A percentile compares a stretch with the other conserved stretches of the same genome.
Conservation (phyloP, 1,140 invertebrate genomes). For the Drosophila sproati region DNA sequence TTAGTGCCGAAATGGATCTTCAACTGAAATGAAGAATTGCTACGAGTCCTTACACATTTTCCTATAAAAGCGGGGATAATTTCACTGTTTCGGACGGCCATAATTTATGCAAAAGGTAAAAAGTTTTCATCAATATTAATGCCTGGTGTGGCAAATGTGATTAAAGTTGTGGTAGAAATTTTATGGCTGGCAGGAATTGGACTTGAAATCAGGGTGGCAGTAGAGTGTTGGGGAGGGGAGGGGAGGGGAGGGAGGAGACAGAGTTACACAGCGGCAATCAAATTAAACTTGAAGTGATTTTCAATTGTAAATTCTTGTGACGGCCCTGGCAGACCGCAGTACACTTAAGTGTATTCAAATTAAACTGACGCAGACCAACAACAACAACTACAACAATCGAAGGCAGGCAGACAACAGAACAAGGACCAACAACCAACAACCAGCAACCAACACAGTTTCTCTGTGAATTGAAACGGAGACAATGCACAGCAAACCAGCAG, state of each 20-base stretch:
- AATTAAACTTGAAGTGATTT: slow-evolving; percentile 83
- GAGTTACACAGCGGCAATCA: slow-evolving; percentile 65
- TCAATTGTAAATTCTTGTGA: slow-evolving; percentile 81
- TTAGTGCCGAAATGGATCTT: no score
- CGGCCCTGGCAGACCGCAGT: slow-evolving; percentile 72
- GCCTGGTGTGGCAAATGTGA: slow-evolving; percentile 59
- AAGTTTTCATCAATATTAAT: slow-evolving; percentile 75
- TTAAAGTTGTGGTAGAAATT: slow-evolving; percentile 49
- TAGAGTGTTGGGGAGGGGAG: slow-evolving; percentile 10
- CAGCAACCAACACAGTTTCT: slow-evolving; percentile 18
- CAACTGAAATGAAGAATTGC: not conserved
- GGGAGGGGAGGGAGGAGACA: not conserved
- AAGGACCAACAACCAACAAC: slow-evolving; percentile 28
- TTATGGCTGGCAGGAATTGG: slow-evolving; percentile 1
- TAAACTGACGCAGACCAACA: slow-evolving; percentile 76
- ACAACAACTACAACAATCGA: slow-evolving; percentile 19
- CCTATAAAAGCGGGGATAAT: not conserved
- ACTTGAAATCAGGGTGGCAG: slow-evolving; percentile 11
- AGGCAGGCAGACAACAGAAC: slow-evolving; percentile 34
- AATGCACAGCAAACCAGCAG: slow-evolving; percentile 16
- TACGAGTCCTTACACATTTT: not conserved
- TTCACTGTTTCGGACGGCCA: slow-evolving; percentile 4
- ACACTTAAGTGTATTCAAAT: slow-evolving; percentile 83
- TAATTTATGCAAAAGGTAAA: slow-evolving; percentile 69
- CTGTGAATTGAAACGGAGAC: slow-evolving; percentile 36